Conservation (phyloP, 2,797 vertebrate genomes). For the Megaceryle alcyon region DNA sequence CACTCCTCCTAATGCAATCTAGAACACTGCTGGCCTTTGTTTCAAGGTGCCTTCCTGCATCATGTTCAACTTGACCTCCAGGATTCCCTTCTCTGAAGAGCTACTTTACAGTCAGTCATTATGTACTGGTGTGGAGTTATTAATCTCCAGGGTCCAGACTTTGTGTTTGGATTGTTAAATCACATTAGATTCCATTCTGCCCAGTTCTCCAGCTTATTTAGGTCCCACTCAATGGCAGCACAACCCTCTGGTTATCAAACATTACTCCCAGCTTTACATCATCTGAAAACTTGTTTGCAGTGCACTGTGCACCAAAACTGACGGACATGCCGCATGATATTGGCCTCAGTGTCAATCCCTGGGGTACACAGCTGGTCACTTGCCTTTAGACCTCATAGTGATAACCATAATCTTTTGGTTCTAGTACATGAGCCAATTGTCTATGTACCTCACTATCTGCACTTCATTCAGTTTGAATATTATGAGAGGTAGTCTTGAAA, state of each 20-base stretch:
- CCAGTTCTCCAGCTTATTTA: background rate
- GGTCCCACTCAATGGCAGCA: background rate
- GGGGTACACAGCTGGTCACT: background rate
- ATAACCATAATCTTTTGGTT: background rate
- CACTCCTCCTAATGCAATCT: background rate
- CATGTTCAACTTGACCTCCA: background rate
- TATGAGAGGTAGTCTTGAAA: background rate
- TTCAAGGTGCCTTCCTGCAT: background rate
- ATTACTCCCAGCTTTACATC: background rate
- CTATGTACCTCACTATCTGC: background rate
- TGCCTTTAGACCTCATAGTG: background rate
- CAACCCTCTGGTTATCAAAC: background rate
- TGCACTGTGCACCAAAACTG: background rate
- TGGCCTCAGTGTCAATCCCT: background rate
- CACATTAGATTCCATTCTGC: background rate
- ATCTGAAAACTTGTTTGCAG: background rate
- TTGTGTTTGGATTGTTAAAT: background rate
- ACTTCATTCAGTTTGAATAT: background rate
- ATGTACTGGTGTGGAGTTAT: rapidly evolving
- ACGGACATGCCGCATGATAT: background rate
- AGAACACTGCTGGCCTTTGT: background rate
- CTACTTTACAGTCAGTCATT: background rate
- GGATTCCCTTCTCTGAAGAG: background rate
- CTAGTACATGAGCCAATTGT: background rate
- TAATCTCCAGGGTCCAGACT: background rate